Evolutionary conservation across 2,797 vertebrate species (phyloP).

Genomic region (Stomatorhinus walkeri): DNA sequence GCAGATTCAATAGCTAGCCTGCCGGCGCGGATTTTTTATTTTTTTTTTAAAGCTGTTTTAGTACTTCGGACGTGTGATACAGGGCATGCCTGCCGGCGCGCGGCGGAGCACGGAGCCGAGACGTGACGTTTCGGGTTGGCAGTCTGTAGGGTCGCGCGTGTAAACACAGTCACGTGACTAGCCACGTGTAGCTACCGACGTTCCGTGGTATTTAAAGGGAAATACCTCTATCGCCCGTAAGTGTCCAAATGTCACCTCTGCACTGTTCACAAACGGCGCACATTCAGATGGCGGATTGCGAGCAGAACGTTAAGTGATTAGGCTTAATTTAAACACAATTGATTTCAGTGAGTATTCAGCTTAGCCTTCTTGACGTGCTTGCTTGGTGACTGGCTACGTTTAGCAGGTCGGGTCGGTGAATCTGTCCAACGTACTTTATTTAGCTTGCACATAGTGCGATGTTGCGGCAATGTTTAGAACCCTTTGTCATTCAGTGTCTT

Average conservation of each 20-base stretch:
- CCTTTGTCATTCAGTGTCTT: neutral
- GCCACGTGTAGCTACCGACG: conserved; percentile 38
- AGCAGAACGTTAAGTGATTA: neutral
- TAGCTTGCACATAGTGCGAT: neutral
- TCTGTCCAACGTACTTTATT: neutral
- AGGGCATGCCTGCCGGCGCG: neutral
- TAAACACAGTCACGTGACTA: conserved; percentile 61
- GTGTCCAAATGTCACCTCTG: neutral
- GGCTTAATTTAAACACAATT: neutral
- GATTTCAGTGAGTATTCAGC: neutral
- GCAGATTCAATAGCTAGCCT: neutral
- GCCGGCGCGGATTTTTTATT: neutral
- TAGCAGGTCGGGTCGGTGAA: neutral
- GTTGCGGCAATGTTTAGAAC: neutral
- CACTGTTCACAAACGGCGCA: neutral
- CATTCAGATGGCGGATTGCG: neutral
- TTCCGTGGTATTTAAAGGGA: neutral
- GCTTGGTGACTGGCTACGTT: neutral
- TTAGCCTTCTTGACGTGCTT: neutral
- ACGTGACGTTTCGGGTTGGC: neutral
- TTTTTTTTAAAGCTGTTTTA: neutral
- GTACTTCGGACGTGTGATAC: neutral
- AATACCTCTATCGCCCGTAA: neutral
- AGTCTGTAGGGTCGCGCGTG: conserved; percentile 28
- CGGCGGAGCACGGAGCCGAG: neutral